These are phyloP conservation scores for Ladona fulva DNA, from an alignment of 1,140 invertebrate genomes.

Conservation along the genomic window DNA sequence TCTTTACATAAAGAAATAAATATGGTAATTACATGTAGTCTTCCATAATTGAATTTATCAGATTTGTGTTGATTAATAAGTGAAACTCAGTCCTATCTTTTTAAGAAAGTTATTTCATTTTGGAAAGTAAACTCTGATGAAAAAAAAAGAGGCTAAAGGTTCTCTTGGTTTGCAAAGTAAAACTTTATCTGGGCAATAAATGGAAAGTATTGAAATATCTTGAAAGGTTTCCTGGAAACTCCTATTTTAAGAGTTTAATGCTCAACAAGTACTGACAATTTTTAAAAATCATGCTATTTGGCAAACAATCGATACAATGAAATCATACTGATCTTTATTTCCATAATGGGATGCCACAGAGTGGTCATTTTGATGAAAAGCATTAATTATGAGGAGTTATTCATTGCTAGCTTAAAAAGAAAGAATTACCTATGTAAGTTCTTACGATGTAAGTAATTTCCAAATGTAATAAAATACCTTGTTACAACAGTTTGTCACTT, in stretches of 20 bases:
- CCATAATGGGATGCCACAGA: too few species aligned
- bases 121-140: too few species aligned
- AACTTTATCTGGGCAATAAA: neutral
- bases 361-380: too few species aligned
- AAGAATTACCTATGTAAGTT: neutral
- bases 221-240: neutral
- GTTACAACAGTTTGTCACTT: neutral
- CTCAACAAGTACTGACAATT: neutral
- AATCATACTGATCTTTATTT: too few species aligned
- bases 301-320: too few species aligned
- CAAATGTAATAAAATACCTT: conserved; percentile 1
- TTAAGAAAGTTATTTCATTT: too few species aligned
- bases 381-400: neutral
- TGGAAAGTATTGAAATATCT: neutral
- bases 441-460: conserved; percentile 7
- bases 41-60: too few species aligned
- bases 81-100: too few species aligned
- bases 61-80: too few species aligned
- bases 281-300: neutral
- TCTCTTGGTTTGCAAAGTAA: neutral
- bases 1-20: too few species aligned
- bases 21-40: too few species aligned
- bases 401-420: neutral
- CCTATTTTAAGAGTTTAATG: neutral
- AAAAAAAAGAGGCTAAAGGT: too few species aligned